Conservation (phyloP, 2,797 vertebrate genomes). For the Clarias fuscus region DNA sequence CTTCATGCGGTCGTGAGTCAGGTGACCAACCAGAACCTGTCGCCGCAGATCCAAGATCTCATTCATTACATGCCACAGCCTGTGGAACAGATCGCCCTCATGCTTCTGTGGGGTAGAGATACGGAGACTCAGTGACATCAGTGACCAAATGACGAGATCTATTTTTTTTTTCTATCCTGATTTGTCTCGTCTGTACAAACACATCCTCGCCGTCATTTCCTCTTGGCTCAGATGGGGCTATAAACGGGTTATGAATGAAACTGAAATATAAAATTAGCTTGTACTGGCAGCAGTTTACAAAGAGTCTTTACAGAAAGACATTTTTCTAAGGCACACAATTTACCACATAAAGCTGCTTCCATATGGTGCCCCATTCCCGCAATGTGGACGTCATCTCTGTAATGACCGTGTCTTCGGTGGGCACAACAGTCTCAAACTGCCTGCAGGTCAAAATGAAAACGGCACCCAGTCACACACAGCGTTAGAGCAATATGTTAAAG, state of each 20-base stretch:
- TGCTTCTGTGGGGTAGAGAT: constrained; percentile 79
- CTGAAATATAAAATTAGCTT: background rate
- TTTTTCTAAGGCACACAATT: constrained; percentile 47
- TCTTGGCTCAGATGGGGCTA: background rate
- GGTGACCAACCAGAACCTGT: constrained; percentile 93
- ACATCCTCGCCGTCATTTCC: constrained; percentile 24
- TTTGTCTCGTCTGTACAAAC: constrained; percentile 6
- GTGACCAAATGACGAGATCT: background rate
- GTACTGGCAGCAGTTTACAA: background rate
- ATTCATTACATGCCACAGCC: constrained; percentile 99
- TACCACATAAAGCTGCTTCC: constrained; percentile 98
- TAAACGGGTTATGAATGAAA: background rate
- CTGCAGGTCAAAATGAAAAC: constrained; percentile 64
- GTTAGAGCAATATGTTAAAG: background rate
- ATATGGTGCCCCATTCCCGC: constrained; percentile 97
- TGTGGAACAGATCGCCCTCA: constrained; percentile 96
- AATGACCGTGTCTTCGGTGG: constrained; percentile 96
- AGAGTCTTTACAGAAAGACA: background rate
- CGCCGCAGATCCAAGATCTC: constrained; percentile 92
- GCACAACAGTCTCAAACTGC: constrained; percentile 96
- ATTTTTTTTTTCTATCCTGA: background rate
- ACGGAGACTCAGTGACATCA: background rate
- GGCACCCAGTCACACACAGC: background rate
- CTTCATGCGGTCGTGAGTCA: constrained; percentile 95
- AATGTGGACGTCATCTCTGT: constrained; percentile 98